phyloP scores from a whole-genome alignment of 2,888 invertebrate species.

The Ophion slaviceki region DNA sequence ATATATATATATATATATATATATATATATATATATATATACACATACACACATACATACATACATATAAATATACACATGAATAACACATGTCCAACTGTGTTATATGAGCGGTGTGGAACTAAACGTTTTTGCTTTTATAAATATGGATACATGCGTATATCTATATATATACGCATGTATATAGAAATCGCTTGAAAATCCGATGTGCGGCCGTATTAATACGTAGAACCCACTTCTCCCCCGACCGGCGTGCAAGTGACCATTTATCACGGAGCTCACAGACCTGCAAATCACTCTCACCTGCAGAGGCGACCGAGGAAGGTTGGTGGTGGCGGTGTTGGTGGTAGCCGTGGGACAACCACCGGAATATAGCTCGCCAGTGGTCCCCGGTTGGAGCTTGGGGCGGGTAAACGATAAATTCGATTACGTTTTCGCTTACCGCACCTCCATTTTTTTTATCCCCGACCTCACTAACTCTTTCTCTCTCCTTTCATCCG shows the following conservation, averaged over 20 bases:
- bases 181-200: conserved; percentile 61
- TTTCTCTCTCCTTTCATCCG: conserved; percentile 24
- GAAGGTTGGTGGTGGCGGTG: background rate
- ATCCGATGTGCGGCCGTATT: conserved; percentile 63
- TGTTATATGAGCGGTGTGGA: conserved; percentile 13
- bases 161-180: conserved; percentile 5
- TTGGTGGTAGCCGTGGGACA: conserved; percentile 5
- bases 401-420: conserved; percentile 62
- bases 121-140: conserved; percentile 21
- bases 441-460: conserved; percentile 57
- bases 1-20: no score
- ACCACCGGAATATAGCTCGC: conserved; percentile 50
- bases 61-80: background rate
- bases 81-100: background rate
- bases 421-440: conserved; percentile 68
- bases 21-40: no score
- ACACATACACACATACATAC: no score
- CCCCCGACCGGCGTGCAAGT: conserved; percentile 52
- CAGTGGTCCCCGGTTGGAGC: conserved; percentile 36
- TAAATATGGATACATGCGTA: background rate
- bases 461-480: conserved; percentile 37
- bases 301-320: conserved; percentile 60
- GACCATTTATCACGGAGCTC: conserved; percentile 70
- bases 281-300: conserved; percentile 72
- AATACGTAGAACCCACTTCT: conserved; percentile 63